Evolutionary conservation across 2,888 invertebrate species (phyloP).

Genomic region (Venustoraphidia nigricollis): DNA sequence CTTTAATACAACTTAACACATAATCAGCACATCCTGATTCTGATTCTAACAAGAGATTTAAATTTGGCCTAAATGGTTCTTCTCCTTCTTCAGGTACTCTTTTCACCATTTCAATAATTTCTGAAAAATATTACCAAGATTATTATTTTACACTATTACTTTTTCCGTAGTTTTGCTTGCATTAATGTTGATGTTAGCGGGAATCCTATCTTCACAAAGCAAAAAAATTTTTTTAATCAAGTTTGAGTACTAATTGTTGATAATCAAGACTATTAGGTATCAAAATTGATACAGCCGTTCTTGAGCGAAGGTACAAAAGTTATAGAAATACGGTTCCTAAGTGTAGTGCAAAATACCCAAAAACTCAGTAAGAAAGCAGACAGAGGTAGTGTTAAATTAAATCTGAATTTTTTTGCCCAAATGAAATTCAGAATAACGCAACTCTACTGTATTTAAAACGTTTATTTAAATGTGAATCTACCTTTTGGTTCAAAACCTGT

Average conservation of each 20-base stretch:
- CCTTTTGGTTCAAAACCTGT: conserved; percentile 72
- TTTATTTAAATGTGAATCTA: conserved; percentile 20
- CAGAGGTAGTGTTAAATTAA: too few species aligned
- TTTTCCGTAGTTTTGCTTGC: too few species aligned
- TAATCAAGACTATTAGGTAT: not conserved
- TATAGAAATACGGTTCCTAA: too few species aligned
- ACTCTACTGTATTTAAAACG: not conserved
- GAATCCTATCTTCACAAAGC: too few species aligned
- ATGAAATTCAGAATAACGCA: not conserved
- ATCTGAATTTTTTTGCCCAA: too few species aligned
- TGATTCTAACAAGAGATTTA: conserved; percentile 52
- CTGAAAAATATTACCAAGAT: conserved; percentile 28
- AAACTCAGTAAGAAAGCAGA: too few species aligned
- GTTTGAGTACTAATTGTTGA: not conserved
- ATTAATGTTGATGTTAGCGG: too few species aligned
- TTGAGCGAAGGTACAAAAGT: not conserved
- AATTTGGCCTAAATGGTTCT: conserved; percentile 64
- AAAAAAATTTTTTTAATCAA: too few species aligned
- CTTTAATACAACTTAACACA: conserved; percentile 65
- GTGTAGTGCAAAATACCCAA: too few species aligned
- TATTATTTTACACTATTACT: too few species aligned
- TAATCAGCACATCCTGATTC: conserved; percentile 65
- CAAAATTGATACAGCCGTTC: not conserved
- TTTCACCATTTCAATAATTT: conserved; percentile 75
- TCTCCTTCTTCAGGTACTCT: conserved; percentile 48